Evolutionary conservation across 2,113 vertebrate genomes (phyloP).

Genomic region (Callipepla californica): DNA sequence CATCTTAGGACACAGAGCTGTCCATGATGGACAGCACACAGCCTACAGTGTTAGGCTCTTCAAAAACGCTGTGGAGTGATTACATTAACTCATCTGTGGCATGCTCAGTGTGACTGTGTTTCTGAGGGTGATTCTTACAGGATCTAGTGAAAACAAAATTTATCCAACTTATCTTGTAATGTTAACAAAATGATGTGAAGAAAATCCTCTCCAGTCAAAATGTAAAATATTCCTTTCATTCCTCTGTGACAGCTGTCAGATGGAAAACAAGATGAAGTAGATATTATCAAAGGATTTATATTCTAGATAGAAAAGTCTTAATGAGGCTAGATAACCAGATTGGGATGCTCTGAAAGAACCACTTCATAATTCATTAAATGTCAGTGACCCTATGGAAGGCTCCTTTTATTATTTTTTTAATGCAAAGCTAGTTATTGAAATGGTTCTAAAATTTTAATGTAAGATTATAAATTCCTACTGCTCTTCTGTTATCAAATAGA

Average conservation of each 20-base stretch:
- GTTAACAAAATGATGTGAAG: neutral
- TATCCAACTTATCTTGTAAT: neutral
- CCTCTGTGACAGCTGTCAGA: neutral
- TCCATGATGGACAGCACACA: neutral
- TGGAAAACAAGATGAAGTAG: constrained; percentile 11
- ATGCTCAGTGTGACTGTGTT: neutral
- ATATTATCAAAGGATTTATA: constrained; percentile 31
- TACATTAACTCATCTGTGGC: neutral
- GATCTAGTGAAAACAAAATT: neutral
- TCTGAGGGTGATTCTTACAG: neutral
- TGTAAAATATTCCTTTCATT: constrained; percentile 11
- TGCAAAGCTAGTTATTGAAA: neutral
- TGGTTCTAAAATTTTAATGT: constrained; percentile 7
- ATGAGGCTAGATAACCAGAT: constrained; percentile 16
- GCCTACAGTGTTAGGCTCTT: neutral
- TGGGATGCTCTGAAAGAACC: neutral
- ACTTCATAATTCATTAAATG: constrained; percentile 49
- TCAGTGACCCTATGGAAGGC: neutral
- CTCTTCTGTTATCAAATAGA: neutral
- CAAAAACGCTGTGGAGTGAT: neutral
- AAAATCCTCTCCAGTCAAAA: neutral
- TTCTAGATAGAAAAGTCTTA: constrained; percentile 12
- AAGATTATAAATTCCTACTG: neutral
- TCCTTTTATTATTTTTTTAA: neutral
- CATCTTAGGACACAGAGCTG: neutral